Evolutionary conservation across 2,797 vertebrate genomes (phyloP).

Genomic region (Lindbergichthys nudifrons): DNA sequence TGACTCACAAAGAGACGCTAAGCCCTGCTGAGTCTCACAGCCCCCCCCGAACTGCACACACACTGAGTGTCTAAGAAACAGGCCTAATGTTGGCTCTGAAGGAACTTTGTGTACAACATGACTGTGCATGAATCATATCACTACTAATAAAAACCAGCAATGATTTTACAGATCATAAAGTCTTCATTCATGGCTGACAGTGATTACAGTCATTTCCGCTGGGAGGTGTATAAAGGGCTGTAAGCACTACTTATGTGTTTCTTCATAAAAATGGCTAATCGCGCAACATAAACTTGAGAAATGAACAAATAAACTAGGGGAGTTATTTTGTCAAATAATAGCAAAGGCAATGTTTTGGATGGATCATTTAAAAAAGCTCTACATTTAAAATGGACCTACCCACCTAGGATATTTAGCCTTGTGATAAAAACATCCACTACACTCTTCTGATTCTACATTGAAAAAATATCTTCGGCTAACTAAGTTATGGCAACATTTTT

Average conservation of each 20-base stretch:
- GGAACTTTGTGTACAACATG: conserved; percentile 48
- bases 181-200: conserved; percentile 55
- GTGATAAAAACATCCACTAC: not conserved
- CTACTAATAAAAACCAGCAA: conserved; percentile 61
- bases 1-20: too few species aligned
- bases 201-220: conserved; percentile 60
- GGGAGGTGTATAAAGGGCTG: conserved; percentile 28
- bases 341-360: not conserved
- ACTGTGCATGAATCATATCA: conserved; percentile 62
- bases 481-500: not conserved
- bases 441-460: not conserved
- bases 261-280: conserved; percentile 60
- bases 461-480: not conserved
- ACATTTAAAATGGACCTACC: not conserved
- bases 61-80: conserved; percentile 38
- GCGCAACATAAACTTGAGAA: conserved; percentile 10
- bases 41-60: conserved; percentile 15
- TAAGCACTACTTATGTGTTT: conserved; percentile 22
- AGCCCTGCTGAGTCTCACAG: conserved; percentile 28
- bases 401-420: not conserved
- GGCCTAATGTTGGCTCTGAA: conserved; percentile 38
- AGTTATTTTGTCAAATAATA: conserved; percentile 9
- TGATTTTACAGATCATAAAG: conserved; percentile 64
- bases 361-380: conserved; percentile 2
- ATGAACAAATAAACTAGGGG: not conserved